Percentiles rank a stretch among this genome's conserved stretches.
Evolutionary conservation across 2,888 invertebrate genomes (phyloP).

Genomic region (Neoitamus cyanurus): DNA sequence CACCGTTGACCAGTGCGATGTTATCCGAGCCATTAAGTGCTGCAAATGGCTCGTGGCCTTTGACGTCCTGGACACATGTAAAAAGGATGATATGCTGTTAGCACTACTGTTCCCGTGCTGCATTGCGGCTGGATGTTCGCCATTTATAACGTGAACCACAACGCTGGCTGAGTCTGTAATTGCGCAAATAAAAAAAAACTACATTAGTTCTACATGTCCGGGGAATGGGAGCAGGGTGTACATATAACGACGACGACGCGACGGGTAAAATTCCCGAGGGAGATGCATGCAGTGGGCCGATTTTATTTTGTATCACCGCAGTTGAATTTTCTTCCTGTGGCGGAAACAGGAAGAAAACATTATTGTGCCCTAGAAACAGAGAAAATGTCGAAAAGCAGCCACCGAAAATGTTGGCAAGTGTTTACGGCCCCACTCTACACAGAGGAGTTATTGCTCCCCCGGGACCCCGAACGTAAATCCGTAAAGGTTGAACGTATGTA

Average conservation of each 20-base stretch:
- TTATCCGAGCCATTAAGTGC: slow-evolving; percentile 48
- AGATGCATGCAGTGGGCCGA: not conserved
- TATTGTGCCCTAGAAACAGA: not conserved
- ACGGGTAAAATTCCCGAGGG: not conserved
- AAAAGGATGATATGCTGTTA: slow-evolving; percentile 57
- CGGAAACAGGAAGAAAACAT: not conserved
- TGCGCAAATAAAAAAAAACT: slow-evolving; percentile 54
- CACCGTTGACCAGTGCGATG: slow-evolving; percentile 50
- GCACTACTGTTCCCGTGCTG: slow-evolving; percentile 68
- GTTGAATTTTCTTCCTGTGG: not conserved
- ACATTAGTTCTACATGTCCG: slow-evolving; percentile 2
- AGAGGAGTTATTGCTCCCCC: not conserved
- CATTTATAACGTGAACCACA: slow-evolving; percentile 84
- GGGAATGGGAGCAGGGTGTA: not conserved
- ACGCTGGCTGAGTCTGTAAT: slow-evolving; percentile 82
- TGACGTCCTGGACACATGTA: slow-evolving; percentile 54
- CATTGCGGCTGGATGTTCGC: slow-evolving; percentile 76
- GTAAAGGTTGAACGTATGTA: not conserved
- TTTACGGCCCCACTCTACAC: not conserved
- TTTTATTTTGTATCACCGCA: not conserved
- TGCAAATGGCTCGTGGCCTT: slow-evolving; percentile 50
- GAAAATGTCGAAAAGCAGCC: not conserved
- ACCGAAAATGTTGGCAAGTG: slow-evolving; percentile 9
- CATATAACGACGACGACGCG: not conserved
- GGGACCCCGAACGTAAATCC: not conserved